Base-by-base conservation (phyloP, 1,140 invertebrate genomes). In the Drosophila rufa region DNA sequence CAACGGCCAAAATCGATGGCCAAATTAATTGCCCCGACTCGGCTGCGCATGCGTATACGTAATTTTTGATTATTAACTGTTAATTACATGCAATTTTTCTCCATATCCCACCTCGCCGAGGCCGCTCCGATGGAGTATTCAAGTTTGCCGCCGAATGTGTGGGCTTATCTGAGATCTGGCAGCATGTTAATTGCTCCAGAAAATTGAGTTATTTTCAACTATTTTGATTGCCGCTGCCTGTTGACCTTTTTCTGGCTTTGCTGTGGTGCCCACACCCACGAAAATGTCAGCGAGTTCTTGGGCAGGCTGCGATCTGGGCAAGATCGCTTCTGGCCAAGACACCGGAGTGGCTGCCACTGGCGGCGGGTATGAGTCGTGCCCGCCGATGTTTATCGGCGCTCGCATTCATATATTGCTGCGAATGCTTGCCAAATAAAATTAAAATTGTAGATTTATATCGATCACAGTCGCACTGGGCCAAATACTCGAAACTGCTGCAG, bases 101-200 rank as follows among this genome's bases (percentile, higher is more conserved):
- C 6, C 27, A 17, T 43, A 40, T 40, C 43, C 19, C 40, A 17
- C 38, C 50, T 17, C 15, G 43, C 22, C 22, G 22, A 25, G 22
- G 22, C 22, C 22, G 22, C n/a, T 66, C 15, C 48, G 22, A 33
- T 33, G 17, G 57, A 74, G 65, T 67, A 65, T 82, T 69, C 80
- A 86, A 82, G 79, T 86, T 73, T 87, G 75, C 83, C 83, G 83
- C 67, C 75, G 40, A 46, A 67, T 83, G 80, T 84, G 84, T 80
- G 80, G 80, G 85, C 43, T 61, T 79, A 80, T 83, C 75, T 57
- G 46, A 30, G 43, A 79, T 71, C 65, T 70, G 58, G 53, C 85
- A 81, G 62, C 80, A 81, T 89, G 87, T 89, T 89, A 89, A 90
- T 89, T 89, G 85, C 85, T 84, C 85, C 79, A 80, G 74, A 90